phyloP scores from a whole-genome alignment of 1,140 invertebrate genomes.

The Phymorhynchus buccinoides region DNA sequence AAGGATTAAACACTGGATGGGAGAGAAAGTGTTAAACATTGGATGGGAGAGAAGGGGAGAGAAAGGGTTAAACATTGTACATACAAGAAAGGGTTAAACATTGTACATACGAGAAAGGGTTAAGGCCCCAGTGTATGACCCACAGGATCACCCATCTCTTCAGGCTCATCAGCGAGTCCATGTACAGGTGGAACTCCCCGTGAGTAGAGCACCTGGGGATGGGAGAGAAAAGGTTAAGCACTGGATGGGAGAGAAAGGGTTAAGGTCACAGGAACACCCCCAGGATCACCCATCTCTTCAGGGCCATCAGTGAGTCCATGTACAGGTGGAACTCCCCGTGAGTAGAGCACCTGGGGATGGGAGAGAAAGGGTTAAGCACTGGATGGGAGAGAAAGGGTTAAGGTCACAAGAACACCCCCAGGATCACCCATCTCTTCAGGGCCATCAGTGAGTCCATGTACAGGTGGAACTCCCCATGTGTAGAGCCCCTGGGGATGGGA shows the following conservation, averaged over 20 bases:
- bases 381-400: no score
- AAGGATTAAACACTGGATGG: neutral
- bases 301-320: slow-evolving; percentile 58
- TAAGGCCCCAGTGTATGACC: no score
- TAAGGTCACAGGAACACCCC: slow-evolving; percentile 63
- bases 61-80: no score
- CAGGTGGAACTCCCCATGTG: slow-evolving; percentile 44
- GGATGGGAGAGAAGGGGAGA: neutral
- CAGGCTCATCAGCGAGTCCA: slow-evolving; percentile 62
- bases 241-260: no score
- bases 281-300: slow-evolving; percentile 64
- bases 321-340: slow-evolving; percentile 49
- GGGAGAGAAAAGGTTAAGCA: no score
- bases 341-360: slow-evolving; percentile 22
- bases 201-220: slow-evolving; percentile 38
- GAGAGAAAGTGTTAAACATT: neutral
- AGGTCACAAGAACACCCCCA: slow-evolving; percentile 54
- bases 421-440: slow-evolving; percentile 66
- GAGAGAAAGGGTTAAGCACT: no score
- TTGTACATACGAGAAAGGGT: no score
- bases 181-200: slow-evolving; percentile 46
- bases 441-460: slow-evolving; percentile 60
- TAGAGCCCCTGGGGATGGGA: neutral
- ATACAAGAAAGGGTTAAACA: no score
- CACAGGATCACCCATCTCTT: slow-evolving; percentile 55